Conservation (phyloP, 2,113 vertebrate species). For the Anas platyrhynchos region DNA sequence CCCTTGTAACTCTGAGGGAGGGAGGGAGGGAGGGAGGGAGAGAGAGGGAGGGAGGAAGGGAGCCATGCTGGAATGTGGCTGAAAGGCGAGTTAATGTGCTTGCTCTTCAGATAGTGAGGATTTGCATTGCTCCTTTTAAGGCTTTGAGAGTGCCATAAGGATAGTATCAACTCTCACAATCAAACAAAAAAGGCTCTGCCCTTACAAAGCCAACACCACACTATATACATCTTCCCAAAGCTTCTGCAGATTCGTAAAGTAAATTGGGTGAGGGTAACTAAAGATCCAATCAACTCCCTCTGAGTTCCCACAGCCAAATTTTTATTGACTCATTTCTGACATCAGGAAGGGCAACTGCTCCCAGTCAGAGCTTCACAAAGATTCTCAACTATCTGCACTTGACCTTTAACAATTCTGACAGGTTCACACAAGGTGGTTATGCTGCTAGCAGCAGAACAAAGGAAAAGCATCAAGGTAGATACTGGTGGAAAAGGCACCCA, state of each 20-base stretch:
- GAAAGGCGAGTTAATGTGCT: background rate
- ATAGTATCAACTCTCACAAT: rapidly evolving
- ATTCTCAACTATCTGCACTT: background rate
- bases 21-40: background rate
- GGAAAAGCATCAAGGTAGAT: background rate
- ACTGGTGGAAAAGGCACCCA: background rate
- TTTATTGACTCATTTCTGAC: background rate
- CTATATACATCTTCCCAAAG: background rate
- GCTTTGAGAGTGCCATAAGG: too few species aligned
- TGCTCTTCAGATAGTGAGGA: background rate
- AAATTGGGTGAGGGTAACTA: background rate
- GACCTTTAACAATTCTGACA: background rate
- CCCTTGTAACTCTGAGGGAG: background rate
- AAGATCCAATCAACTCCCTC: background rate
- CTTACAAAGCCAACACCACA: background rate
- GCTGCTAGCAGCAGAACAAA: background rate
- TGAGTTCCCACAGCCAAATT: background rate
- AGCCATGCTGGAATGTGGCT: background rate
- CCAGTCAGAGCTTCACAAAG: background rate
- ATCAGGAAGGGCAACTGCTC: rapidly evolving
- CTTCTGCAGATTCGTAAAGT: rapidly evolving
- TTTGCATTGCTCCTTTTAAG: background rate
- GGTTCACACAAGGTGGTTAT: background rate
- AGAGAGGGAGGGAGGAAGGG: background rate
- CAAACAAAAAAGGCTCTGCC: background rate